These are phyloP conservation scores for Ctenopoma kingsleyae DNA, from an alignment of 2,797 vertebrate species.

Conservation along the genomic window DNA sequence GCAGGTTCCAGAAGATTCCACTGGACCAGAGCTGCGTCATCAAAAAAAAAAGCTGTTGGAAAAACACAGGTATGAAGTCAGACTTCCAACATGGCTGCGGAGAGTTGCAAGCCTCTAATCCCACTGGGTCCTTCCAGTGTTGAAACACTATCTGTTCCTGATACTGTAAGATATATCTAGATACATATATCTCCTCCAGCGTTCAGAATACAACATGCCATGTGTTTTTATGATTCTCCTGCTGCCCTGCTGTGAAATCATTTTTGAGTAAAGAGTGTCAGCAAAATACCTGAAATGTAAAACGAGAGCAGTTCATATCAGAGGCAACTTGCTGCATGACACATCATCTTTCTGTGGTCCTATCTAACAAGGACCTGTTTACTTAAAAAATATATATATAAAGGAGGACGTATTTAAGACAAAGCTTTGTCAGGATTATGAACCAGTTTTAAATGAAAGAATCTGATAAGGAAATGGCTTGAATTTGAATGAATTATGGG, in stretches of 20 bases:
- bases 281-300: conserved; percentile 57
- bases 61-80: conserved; percentile 1
- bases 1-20: conserved; percentile 35
- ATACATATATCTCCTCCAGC: background rate
- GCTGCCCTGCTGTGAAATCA: conserved; percentile 14
- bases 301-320: conserved; percentile 28
- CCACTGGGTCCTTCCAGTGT: background rate
- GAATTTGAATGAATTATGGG: too few species aligned
- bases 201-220: conserved; percentile 30
- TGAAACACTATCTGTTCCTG: conserved; percentile 13
- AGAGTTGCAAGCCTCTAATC: background rate
- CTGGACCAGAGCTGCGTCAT: conserved; percentile 6
- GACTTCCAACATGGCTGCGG: conserved; percentile 14
- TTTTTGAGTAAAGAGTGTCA: conserved; percentile 42
- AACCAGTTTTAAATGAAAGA: too few species aligned
- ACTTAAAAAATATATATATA: too few species aligned
- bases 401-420: too few species aligned
- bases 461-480: too few species aligned
- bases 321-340: conserved; percentile 6
- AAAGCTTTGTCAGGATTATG: too few species aligned
- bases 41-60: background rate
- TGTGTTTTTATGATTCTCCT: conserved; percentile 51
- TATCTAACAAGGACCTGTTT: too few species aligned
- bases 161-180: conserved; percentile 5
- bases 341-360: conserved; percentile 22